Evolutionary conservation across 2,888 invertebrate species (phyloP), one percentile per base, ranked within the genome.

Genomic region (Pheosia tremula): DNA sequence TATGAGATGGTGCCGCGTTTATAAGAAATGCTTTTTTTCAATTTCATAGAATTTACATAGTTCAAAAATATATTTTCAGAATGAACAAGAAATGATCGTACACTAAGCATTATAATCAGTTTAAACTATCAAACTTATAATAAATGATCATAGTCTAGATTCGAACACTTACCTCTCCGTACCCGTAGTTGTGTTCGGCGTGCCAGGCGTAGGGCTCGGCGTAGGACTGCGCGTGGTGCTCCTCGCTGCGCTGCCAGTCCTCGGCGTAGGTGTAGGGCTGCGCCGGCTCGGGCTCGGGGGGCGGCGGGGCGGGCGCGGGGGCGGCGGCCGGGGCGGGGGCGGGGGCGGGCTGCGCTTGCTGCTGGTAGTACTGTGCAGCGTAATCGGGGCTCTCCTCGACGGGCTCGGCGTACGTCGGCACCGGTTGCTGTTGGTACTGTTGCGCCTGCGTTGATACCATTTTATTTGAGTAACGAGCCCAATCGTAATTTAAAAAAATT

Each of bases 201-300:
- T 78, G 84, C 90, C 89, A 90, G 24, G 24, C 24, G 81, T 87
- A 86, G 56, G 80, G 77, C 62, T 86, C 86, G 4, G 75, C 78
- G 77, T 84, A 81, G 58, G 77, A 60, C 61, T 77, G 81, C 69
- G 75, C 69, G 63, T 71, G 78, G 36, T 83, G 82, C 57, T 81
- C 80, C 13, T 67, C 54, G 11, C 71, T 67, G 59, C 63, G 56
- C 80, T 76, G 78, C 38, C 77, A 77, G 36, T 78, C 43, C 3
- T 39, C 24, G 2, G 55, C 79, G 70, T 77, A 63, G 11, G 59
- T 24, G 61, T 58, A 59, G 58, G 67, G 74, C 63, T 69, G 69
- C 57, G 54, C 57, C 13, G 63, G 78, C 52, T 54, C 13, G 64
- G 78, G 57, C 68, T 75, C 64, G 74, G 65, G 72, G 9, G 53